Evolutionary conservation across 2,888 invertebrate species (phyloP), one percentile per base, ranked within the genome.

Genomic region (Drosophila borealis): DNA sequence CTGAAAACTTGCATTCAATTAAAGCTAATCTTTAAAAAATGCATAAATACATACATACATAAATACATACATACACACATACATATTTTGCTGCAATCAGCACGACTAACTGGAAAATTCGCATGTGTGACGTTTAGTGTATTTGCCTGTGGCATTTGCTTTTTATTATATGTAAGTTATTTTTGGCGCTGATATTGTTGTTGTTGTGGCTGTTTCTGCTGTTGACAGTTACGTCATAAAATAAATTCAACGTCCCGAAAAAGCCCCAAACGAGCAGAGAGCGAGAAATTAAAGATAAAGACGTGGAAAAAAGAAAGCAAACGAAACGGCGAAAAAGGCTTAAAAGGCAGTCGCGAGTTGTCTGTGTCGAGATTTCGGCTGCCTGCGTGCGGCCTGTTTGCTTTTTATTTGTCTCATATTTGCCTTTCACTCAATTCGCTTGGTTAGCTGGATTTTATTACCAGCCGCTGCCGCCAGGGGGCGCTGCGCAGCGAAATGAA

Each of bases 401-500:
- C 77, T 62, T 87, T 89, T 89, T 87, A 88, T 84, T 85, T 85
- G 89, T 88, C 88, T 81, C 88, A 89, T 90, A 87, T 89, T 90
- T 90, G 91, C 85, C 78, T 84, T 89, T 81, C 90, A 90, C 90
- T 91, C 88, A 89, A 87, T 87, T 88, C 90, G 81, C 88, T 91
- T 89, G 90, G 89, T 90, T 86, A 74, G 80, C 68, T 80, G 82
- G 78, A 85, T 89, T 89, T 89, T 85, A 86, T 89, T 77, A 84
- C 84, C 62, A 65, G 65, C 57, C 56, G 62, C 49, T 48, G 70
- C 48, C 63, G 60, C n/a, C 62, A 59, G 68, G 34, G 49, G 59
- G 19, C 60, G 73, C 60, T 53, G 57, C 46, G 19, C 36, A 46
- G 39, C 48, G 49, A 10, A 44, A 73, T 29, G 61, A 11, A 59